Base-by-base conservation (phyloP, 1,140 invertebrate genomes). In the Theocolax elegans region DNA sequence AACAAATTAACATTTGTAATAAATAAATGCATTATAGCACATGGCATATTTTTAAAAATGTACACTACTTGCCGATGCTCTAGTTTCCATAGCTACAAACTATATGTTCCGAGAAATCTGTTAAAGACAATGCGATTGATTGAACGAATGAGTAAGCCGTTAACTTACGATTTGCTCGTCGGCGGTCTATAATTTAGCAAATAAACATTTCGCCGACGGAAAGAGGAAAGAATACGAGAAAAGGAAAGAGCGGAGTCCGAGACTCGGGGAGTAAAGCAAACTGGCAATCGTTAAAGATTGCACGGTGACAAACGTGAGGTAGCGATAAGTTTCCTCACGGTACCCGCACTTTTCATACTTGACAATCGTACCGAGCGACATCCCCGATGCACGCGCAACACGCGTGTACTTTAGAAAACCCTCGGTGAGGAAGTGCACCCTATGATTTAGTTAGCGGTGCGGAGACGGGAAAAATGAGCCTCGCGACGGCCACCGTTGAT, bases 241-340 rank as follows among this genome's bases (percentile, higher is more conserved):
- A 8, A n/a, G 7, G 35, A 54, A 38, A 19, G 27, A 46, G 27
- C 27, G n/a, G n/a, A n/a, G n/a, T n/a, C n/a, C n/a, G n/a, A n/a
- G n/a, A n/a, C n/a, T n/a, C n/a, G n/a, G n/a, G n/a, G n/a, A 35
- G 31, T 68, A 68, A 60, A 60, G 46, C 23, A 68, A 60, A 51
- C 31, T 68, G 17, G 9, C 27, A 68, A 68, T 68, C 23, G 56
- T 15, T 17, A 59, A 48, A 67, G 65, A 58, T 67, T 68, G 31
- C 46, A 68, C 46, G 9, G 25, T 44, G 21, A 42, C 66, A 53
- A 27, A 40, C 4, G 54, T 29, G n/a, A 3, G 8, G n/a, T 10
- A 35, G 4, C 53, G 31, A 35, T 38, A 13, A n/a, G 38, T 53
- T 21, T 17, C 21, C 31, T 0, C 21, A 40, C 13, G 9, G 1